phyloP scores from a whole-genome alignment of 1,140 invertebrate genomes.

The Condylostylus longicornis region DNA sequence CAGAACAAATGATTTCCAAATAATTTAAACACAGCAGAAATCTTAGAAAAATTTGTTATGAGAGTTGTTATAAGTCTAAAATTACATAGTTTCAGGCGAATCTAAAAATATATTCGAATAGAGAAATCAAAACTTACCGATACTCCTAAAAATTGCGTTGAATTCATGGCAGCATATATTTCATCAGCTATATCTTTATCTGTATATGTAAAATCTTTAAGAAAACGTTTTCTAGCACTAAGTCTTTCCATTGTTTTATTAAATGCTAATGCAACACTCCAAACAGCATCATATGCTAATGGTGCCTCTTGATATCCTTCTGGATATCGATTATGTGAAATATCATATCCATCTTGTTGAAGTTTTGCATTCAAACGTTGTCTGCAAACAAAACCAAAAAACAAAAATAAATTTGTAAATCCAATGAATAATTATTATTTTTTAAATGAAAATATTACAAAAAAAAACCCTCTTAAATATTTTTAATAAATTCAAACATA shows the following conservation, averaged over 20 bases:
- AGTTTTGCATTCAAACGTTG: constrained; percentile 62
- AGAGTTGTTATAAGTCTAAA: too few relatives aligned
- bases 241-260: constrained; percentile 89
- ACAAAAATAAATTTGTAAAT: constrained; percentile 1
- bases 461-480: too few relatives aligned
- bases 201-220: constrained; percentile 96
- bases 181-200: constrained; percentile 88
- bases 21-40: too few relatives aligned
- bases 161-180: constrained; percentile 94
- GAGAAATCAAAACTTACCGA: constrained; percentile 83
- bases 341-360: constrained; percentile 62
- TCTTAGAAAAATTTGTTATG: too few relatives aligned
- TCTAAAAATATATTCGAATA: too few relatives aligned
- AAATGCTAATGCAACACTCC: constrained; percentile 92
- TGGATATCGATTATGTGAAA: constrained; percentile 66
- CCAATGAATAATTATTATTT: neutral
- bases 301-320: constrained; percentile 97
- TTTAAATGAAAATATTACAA: too few relatives aligned
- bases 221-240: constrained; percentile 52
- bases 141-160: constrained; percentile 91
- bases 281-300: constrained; percentile 96
- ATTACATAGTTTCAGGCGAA: too few relatives aligned
- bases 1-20: too few relatives aligned
- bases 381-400: constrained; percentile 33
- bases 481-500: neutral